These are phyloP conservation scores for Lithophane semibrunnea DNA, from an alignment of 2,888 invertebrate species.

Conservation along the genomic window DNA sequence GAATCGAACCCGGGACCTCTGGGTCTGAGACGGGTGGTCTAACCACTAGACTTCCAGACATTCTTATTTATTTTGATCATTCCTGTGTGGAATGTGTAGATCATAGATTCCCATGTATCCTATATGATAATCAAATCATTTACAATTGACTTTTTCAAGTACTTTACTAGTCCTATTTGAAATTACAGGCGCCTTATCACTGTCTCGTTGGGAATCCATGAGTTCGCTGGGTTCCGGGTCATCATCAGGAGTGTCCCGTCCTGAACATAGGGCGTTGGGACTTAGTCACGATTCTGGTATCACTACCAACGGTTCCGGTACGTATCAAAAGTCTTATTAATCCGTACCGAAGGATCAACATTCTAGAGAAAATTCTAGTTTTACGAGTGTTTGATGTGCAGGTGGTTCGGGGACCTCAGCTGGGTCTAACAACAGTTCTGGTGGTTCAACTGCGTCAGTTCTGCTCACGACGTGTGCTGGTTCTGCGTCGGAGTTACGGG, in stretches of 20 bases:
- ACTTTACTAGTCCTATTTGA: background rate
- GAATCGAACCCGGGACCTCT: too few species aligned
- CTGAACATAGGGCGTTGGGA: constrained; percentile 83
- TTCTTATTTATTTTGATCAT: background rate
- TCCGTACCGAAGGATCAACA: background rate
- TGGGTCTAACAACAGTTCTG: constrained; percentile 75
- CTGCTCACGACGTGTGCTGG: constrained; percentile 97
- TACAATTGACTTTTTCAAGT: background rate
- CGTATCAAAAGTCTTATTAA: constrained; percentile 5
- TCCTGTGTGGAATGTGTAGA: too few species aligned
- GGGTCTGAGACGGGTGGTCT: too few species aligned
- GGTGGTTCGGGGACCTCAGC: constrained; percentile 79
- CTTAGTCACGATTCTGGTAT: constrained; percentile 88
- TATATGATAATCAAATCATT: background rate
- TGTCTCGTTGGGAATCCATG: constrained; percentile 95
- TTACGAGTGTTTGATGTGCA: constrained; percentile 20
- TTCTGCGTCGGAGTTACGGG: constrained; percentile 94
- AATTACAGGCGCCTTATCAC: constrained; percentile 93
- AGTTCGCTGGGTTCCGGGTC: constrained; percentile 91
- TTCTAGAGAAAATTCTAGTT: background rate
- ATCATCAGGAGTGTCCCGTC: constrained; percentile 81
- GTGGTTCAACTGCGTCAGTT: constrained; percentile 81
- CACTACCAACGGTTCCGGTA: constrained; percentile 87
- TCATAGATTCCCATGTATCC: background rate
- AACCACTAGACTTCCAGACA: too few species aligned